Evolutionary conservation across 2,888 invertebrate genomes (phyloP).

Genomic region (Caenorhabditis sp.): DNA sequence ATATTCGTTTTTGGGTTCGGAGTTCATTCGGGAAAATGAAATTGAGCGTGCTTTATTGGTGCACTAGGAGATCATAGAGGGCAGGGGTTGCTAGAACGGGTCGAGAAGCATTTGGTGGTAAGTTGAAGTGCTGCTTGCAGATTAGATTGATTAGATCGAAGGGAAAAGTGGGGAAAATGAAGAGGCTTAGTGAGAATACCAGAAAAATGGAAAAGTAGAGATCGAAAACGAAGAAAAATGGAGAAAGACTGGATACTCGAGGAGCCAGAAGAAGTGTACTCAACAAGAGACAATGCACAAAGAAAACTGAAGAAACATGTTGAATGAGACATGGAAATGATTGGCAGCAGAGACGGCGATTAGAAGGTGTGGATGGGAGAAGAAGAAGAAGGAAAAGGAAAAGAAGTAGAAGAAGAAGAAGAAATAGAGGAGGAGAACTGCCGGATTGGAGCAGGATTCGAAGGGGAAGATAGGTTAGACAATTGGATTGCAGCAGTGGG

Average conservation of each 20-base stretch:
- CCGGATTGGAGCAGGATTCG: neutral
- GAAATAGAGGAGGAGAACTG: no score
- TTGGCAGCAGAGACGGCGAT: slow-evolving; percentile 17
- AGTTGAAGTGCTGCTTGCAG: neutral
- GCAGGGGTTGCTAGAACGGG: neutral
- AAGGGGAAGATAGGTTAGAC: slow-evolving; percentile 26
- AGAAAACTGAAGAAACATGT: slow-evolving; percentile 20
- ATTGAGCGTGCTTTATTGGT: slow-evolving; percentile 32
- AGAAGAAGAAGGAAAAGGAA: no score
- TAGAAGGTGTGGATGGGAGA: slow-evolving; percentile 20
- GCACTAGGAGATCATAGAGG: slow-evolving; percentile 22
- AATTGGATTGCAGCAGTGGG: slow-evolving; percentile 38
- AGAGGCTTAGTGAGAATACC: slow-evolving; percentile 10
- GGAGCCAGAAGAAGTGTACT: slow-evolving; percentile 11
- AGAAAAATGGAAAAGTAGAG: no score
- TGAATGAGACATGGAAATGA: slow-evolving; percentile 11
- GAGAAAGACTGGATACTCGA: neutral
- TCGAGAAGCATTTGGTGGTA: neutral
- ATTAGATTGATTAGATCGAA: no score
- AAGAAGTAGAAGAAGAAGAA: slow-evolving; percentile 4
- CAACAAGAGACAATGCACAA: slow-evolving; percentile 43
- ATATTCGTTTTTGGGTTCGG: neutral
- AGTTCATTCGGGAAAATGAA: slow-evolving; percentile 23
- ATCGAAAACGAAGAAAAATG: slow-evolving; percentile 14
- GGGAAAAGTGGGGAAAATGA: no score